phyloP scores from a whole-genome alignment of 2,113 vertebrate species.

The Baryphthengus martii region DNA sequence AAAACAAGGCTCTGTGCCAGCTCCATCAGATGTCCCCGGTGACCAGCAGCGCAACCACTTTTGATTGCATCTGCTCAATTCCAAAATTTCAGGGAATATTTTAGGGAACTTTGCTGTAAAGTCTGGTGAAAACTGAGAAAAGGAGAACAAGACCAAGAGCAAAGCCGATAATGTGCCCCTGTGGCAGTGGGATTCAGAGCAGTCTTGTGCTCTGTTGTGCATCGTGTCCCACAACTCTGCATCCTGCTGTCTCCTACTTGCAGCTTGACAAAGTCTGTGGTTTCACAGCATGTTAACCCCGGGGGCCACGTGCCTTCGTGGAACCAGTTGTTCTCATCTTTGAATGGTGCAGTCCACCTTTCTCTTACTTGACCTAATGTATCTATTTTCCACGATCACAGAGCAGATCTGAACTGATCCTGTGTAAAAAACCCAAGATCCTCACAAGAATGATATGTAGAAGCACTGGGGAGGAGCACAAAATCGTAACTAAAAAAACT shows the following conservation, averaged over 20 bases:
- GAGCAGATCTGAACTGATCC: background rate
- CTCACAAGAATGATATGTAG: fast-evolving
- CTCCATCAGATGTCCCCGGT: background rate
- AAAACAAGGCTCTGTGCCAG: background rate
- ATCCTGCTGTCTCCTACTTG: background rate
- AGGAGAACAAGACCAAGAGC: background rate
- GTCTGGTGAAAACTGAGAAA: background rate
- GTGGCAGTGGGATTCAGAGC: background rate
- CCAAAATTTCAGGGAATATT: background rate
- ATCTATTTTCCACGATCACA: background rate
- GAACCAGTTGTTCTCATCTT: background rate
- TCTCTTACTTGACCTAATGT: background rate
- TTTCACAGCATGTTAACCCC: background rate
- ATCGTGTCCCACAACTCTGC: background rate
- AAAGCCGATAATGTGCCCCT: background rate
- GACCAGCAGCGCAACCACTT: background rate
- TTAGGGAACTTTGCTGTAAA: background rate
- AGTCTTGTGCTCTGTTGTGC: background rate
- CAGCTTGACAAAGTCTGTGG: background rate
- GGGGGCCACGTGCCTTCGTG: background rate
- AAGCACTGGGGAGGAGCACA: background rate
- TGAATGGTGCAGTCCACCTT: background rate
- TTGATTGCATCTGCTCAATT: background rate
- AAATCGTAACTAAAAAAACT: background rate
- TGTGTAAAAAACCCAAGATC: background rate